Evolutionary conservation across 2,113 vertebrate genomes (phyloP), one percentile per base, ranked within the genome.

Genomic region (Haplochromis vanheusdeni): DNA sequence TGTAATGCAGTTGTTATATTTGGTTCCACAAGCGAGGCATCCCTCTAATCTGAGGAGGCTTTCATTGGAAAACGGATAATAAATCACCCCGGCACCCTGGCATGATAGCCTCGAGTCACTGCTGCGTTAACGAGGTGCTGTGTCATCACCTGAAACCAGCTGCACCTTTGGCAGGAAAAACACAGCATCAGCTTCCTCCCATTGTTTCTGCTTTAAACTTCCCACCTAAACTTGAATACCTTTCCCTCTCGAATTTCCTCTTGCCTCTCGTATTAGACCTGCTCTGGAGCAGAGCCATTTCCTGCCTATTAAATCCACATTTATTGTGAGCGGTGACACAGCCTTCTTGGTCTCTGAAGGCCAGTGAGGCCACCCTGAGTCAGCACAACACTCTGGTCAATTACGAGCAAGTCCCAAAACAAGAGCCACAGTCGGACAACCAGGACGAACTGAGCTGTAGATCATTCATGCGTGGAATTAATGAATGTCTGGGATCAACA

Each of bases 61-160:
- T 90, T 55, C 75, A 82, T 82, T 60, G 86, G 85, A 93, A 93
- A 82, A 56, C 28, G 33, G 89, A 79, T 94, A 89, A 96, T 96
- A 94, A 95, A 95, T 96, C 94, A 95, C 47, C 56, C 47, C 49
- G 4, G 87, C 73, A 26, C 77, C 68, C 55, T 55, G 58, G 84
- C 90, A 54, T 89, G 83, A 87, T 91, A 89, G 82, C 86, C 70
- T 70, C 11, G 4, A 88, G 89, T 88, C 86, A 54, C 84, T 3
- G 85, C 77, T 13, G 82, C 77, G 49, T 86, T 94, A 94, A 94
- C 65, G 28, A 96, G 81, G 33, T 93, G 94, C 94, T 92, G 91
- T 92, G 91, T 95, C 93, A 95, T 95, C 95, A 94, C 92, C 89
- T 86, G 85, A 87, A 92, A 87, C 80, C 33, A 49, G 33, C 45